phyloP scores from a whole-genome alignment of 23 tunicate species.

The Diplosoma virens region DNA sequence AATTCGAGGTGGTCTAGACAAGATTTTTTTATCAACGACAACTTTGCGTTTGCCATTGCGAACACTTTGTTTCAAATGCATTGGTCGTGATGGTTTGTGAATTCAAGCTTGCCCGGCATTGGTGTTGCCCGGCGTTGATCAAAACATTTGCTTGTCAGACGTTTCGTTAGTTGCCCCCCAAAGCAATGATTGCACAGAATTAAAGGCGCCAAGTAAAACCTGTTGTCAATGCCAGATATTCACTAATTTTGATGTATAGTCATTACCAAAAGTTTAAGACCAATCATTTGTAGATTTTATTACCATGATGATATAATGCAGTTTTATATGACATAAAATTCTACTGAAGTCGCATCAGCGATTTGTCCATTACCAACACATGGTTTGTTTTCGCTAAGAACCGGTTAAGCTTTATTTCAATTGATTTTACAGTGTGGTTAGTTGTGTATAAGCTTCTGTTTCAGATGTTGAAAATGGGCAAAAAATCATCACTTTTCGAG shows the following conservation, averaged over 20 bases:
- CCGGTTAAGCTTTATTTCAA: not conserved
- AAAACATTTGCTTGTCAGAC: no score
- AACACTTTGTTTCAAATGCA: no score
- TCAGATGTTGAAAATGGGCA: constrained; percentile 7
- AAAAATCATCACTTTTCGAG: constrained; percentile 6
- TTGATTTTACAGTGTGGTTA: not conserved
- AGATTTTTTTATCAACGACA: no score
- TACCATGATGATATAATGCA: not conserved
- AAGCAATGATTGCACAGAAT: no score
- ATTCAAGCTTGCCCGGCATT: no score
- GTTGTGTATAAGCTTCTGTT: constrained; percentile 5
- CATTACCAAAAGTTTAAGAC: constrained; percentile 8
- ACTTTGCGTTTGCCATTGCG: no score
- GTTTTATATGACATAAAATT: constrained; percentile 10
- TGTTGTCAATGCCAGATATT: no score
- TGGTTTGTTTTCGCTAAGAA: constrained; percentile 2
- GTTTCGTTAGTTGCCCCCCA: no score
- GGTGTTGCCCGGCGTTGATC: no score
- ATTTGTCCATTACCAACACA: not conserved
- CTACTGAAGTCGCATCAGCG: not conserved
- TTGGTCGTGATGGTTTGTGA: no score
- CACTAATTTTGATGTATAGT: not conserved
- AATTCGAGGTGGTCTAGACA: no score
- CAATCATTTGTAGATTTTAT: constrained; percentile 13
- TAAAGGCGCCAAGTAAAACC: no score